phyloP scores from a whole-genome alignment of 2,888 invertebrate genomes.

The Nymphalis c-album region DNA sequence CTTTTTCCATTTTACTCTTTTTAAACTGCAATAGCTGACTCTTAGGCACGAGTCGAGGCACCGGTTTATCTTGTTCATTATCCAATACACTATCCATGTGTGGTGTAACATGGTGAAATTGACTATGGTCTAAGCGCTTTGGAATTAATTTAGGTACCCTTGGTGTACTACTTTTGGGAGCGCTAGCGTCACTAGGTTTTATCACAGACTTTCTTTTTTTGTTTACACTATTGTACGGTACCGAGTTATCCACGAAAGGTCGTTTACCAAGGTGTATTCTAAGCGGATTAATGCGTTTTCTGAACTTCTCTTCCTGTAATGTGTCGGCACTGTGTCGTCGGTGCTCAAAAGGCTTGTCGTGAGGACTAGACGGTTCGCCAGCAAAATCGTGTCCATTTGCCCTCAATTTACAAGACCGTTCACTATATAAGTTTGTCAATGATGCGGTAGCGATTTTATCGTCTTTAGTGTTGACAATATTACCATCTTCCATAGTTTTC shows the following conservation, averaged over 20 bases:
- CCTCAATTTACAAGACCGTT: slow-evolving; percentile 65
- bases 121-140: slow-evolving; percentile 59
- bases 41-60: slow-evolving; percentile 75
- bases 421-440: slow-evolving; percentile 63
- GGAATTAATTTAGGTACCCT: slow-evolving; percentile 71
- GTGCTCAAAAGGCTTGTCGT: slow-evolving; percentile 48
- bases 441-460: slow-evolving; percentile 65
- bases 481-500: slow-evolving; percentile 83
- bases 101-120: slow-evolving; percentile 66
- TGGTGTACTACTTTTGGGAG: slow-evolving; percentile 51
- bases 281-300: slow-evolving; percentile 72
- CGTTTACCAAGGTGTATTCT: slow-evolving; percentile 75
- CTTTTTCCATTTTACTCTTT: slow-evolving; percentile 72
- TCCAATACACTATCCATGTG: slow-evolving; percentile 54
- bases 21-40: slow-evolving; percentile 73
- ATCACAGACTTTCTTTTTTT: slow-evolving; percentile 65
- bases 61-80: slow-evolving; percentile 72
- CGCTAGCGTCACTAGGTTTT: slow-evolving; percentile 61
- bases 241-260: slow-evolving; percentile 75
- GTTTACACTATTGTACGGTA: slow-evolving; percentile 58
- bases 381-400: slow-evolving; percentile 68
- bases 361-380: slow-evolving; percentile 45
- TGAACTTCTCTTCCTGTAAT: slow-evolving; percentile 60
- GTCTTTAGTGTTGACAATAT: slow-evolving; percentile 69
- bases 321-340: slow-evolving; percentile 55